Conservation (phyloP, 1,140 invertebrate genomes). For the Macrotrachela quadricornifera region DNA sequence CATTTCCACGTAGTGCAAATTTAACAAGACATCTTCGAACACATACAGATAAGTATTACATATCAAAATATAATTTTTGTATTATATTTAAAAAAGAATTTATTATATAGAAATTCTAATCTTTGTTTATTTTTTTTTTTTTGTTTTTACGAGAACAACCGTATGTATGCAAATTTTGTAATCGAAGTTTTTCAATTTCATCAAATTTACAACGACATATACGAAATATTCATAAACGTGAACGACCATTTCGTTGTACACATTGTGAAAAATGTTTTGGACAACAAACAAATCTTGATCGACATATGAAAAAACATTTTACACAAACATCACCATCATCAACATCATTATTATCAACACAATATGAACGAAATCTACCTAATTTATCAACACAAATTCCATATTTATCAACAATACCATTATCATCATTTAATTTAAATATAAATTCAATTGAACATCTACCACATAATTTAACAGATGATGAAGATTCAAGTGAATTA, state of each 20-base stretch:
- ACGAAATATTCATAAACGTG: constrained; percentile 82
- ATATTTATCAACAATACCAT: too few relatives aligned
- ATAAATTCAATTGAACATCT: too few relatives aligned
- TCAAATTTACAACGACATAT: constrained; percentile 94
- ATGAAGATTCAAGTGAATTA: too few relatives aligned
- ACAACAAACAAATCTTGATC: constrained; percentile 87
- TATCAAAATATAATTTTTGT: too few relatives aligned
- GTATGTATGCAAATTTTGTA: constrained; percentile 91
- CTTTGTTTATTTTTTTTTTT: background rate
- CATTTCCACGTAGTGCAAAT: constrained; percentile 87
- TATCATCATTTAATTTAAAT: too few relatives aligned
- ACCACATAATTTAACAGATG: too few relatives aligned
- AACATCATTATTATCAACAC: too few relatives aligned
- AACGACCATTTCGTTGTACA: constrained; percentile 47
- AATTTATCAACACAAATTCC: too few relatives aligned
- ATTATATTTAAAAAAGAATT: too few relatives aligned
- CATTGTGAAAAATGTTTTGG: constrained; percentile 83
- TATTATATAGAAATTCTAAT: constrained; percentile 36
- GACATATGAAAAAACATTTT: constrained; percentile 85
- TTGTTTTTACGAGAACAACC: constrained; percentile 48
- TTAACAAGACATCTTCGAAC: constrained; percentile 78
- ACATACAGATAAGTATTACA: constrained; percentile 53
- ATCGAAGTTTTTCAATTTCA: constrained; percentile 88
- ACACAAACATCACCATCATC: too few relatives aligned
- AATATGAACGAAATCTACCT: too few relatives aligned